Conservation (phyloP, 2,113 vertebrate genomes). For the Brienomyrus brachyistius region DNA sequence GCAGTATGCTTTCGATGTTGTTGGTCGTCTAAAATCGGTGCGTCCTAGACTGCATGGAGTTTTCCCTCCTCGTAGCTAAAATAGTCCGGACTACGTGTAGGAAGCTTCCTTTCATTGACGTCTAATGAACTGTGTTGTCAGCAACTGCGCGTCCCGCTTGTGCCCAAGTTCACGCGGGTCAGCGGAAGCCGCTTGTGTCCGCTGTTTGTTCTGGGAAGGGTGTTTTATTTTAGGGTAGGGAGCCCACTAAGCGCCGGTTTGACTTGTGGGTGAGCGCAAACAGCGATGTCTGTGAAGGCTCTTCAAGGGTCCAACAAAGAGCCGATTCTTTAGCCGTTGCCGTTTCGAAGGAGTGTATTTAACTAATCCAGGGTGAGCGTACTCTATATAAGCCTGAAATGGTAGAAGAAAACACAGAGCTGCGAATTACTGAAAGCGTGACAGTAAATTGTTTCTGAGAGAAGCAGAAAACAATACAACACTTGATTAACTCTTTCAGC, state of each 20-base stretch:
- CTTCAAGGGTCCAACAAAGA: neutral
- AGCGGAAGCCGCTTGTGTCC: neutral
- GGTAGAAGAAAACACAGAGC: neutral
- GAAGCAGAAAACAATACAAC: neutral
- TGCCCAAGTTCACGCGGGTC: neutral
- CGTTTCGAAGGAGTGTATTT: neutral
- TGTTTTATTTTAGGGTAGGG: constrained; percentile 16
- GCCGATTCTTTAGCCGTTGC: neutral
- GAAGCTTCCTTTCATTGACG: neutral
- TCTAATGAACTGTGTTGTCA: neutral
- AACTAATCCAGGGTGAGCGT: neutral
- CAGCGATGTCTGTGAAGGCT: constrained; percentile 24
- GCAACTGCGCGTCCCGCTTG: neutral
- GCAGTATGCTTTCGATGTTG: neutral
- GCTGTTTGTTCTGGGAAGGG: constrained; percentile 11
- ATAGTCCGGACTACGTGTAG: neutral
- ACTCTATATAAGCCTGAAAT: neutral
- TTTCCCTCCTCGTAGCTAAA: neutral
- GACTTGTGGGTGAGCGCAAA: constrained; percentile 10
- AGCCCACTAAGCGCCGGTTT: neutral
- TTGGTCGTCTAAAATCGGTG: neutral
- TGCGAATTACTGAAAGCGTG: neutral
- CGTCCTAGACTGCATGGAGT: neutral
- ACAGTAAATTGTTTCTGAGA: neutral
- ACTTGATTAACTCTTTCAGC: neutral